Conservation (phyloP, 2,797 vertebrate genomes). For the Pelodytes ibericus region DNA sequence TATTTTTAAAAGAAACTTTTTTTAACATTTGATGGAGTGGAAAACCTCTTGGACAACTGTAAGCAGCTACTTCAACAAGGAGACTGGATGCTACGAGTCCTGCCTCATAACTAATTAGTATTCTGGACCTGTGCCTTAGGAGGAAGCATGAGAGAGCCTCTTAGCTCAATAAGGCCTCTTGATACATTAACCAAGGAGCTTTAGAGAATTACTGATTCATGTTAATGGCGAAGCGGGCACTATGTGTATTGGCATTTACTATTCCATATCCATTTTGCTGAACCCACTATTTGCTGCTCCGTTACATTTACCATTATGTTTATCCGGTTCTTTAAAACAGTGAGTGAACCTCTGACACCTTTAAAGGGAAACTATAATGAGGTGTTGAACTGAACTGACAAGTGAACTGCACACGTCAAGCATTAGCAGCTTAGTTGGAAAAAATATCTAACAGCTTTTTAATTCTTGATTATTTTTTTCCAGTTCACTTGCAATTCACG, state of each 20-base stretch:
- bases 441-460: no score
- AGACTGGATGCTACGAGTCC: neutral
- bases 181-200: slow-evolving; percentile 9
- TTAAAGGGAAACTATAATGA: no score
- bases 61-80: neutral
- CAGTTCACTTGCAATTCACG: no score
- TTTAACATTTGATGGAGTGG: neutral
- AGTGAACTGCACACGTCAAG: no score
- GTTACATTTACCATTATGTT: neutral
- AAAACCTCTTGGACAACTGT: neutral
- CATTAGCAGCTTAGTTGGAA: no score
- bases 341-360: no score
- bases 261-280: neutral
- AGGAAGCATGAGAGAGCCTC: neutral
- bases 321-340: neutral
- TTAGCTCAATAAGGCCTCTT: neutral
- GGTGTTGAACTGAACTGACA: no score
- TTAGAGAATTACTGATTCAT: neutral
- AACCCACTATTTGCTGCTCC: neutral
- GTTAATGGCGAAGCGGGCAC: neutral
- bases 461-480: no score
- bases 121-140: neutral
- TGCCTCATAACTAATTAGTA: neutral
- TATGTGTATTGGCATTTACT: neutral
- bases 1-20: neutral